A percentile compares a stretch with the other conserved stretches of the same genome.
Conservation (phyloP, 2,888 invertebrate genomes). For the Ennomos quercinarius region DNA sequence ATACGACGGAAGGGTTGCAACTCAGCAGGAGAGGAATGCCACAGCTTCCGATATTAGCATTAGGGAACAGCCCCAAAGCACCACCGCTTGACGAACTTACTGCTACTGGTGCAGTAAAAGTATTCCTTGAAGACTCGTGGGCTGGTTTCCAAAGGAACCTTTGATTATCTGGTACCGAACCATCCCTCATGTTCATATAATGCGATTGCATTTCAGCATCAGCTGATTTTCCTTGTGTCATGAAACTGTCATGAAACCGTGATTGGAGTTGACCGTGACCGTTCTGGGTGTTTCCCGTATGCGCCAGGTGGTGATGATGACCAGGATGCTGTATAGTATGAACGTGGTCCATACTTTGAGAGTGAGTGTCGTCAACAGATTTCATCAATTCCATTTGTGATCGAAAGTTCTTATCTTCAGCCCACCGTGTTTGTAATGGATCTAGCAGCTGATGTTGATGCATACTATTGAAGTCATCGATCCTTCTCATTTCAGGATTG, state of each 20-base stretch:
- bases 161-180: slow-evolving; percentile 49
- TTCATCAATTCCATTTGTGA: slow-evolving; percentile 34
- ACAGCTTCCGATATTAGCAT: slow-evolving; percentile 70
- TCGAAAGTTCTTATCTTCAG: slow-evolving; percentile 32
- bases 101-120: slow-evolving; percentile 48
- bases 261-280: slow-evolving; percentile 26
- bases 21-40: slow-evolving; percentile 75
- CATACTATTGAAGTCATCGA: slow-evolving; percentile 28
- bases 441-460: slow-evolving; percentile 27
- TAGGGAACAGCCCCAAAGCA: slow-evolving; percentile 72
- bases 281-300: slow-evolving; percentile 18
- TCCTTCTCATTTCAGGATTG: slow-evolving; percentile 38
- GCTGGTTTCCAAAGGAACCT: slow-evolving; percentile 58
- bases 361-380: slow-evolving; percentile 29
- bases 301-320: slow-evolving; percentile 36
- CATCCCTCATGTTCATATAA: slow-evolving; percentile 55
- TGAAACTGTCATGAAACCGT: slow-evolving; percentile 33
- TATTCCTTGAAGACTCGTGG: slow-evolving; percentile 55
- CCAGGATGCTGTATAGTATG: slow-evolving; percentile 28
- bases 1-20: slow-evolving; percentile 73
- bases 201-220: slow-evolving; percentile 48
- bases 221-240: slow-evolving; percentile 52
- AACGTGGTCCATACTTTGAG: slow-evolving; percentile 30
- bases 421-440: slow-evolving; percentile 33
- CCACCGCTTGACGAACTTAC: slow-evolving; percentile 32